A percentile compares a stretch with the other conserved stretches of the same genome.
phyloP scores from a whole-genome alignment of 2,888 invertebrate species.

The Lasioglossum calceatum region DNA sequence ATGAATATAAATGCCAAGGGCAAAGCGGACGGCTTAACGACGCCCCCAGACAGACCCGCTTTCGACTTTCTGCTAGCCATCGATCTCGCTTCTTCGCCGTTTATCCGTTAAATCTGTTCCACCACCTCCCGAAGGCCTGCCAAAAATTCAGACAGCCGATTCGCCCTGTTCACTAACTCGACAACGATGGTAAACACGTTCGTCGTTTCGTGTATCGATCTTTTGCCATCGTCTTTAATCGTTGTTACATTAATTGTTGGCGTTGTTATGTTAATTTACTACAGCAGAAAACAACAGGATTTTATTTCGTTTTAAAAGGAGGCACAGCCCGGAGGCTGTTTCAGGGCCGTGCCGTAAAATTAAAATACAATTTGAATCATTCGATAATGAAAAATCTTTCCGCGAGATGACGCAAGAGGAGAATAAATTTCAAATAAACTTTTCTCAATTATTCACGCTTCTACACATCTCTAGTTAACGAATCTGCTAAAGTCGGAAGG shows the following conservation, averaged over 20 bases:
- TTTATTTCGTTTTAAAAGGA: background rate
- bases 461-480: too few species aligned
- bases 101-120: background rate
- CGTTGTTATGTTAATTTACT: background rate
- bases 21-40: constrained; percentile 64
- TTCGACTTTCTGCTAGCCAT: constrained; percentile 37
- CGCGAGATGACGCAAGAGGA: too few species aligned
- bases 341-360: too few species aligned
- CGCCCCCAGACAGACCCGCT: constrained; percentile 29
- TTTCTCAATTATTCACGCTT: too few species aligned
- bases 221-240: background rate
- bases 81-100: constrained; percentile 57
- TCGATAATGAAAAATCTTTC: too few species aligned
- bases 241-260: too few species aligned
- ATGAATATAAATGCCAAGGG: constrained; percentile 71
- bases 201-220: background rate
- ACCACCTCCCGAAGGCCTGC: background rate
- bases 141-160: background rate
- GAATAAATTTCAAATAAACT: too few species aligned
- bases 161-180: background rate
- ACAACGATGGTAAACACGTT: background rate
- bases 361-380: too few species aligned
- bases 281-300: background rate
- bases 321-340: too few species aligned
- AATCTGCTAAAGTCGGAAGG: too few species aligned